Percentiles rank a stretch among this genome's conserved stretches.
Evolutionary conservation across 2,888 invertebrate genomes (phyloP).

Genomic region (Diadegma fenestrale): DNA sequence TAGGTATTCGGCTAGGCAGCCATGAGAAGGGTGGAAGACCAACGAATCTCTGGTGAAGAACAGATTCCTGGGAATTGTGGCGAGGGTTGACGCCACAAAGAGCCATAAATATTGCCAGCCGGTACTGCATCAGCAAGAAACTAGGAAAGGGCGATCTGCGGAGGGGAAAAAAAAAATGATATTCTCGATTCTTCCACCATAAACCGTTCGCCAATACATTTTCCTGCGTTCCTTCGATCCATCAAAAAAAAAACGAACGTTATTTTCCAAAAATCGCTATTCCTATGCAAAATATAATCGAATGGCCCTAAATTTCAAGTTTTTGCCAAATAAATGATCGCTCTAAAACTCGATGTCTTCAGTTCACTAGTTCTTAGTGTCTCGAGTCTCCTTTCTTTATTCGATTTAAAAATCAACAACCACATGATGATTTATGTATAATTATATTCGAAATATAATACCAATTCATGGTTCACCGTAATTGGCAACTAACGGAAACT

Average conservation of each 20-base stretch:
- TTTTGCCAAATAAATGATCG: not conserved
- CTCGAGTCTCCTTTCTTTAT: not conserved
- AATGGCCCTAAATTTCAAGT: not conserved
- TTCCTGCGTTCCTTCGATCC: not conserved
- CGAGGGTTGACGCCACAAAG: conserved; percentile 63
- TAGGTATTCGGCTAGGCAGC: not conserved
- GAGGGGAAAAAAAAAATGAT: conserved; percentile 14
- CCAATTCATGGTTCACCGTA: not conserved
- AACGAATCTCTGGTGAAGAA: conserved; percentile 25
- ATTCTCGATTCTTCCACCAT: conserved; percentile 16
- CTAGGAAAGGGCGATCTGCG: conserved; percentile 7
- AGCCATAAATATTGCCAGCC: conserved; percentile 60
- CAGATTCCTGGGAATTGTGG: conserved; percentile 46
- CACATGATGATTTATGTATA: not conserved
- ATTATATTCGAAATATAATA: not conserved
- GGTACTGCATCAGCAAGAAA: conserved; percentile 50
- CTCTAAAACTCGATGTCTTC: not conserved
- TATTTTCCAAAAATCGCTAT: not conserved
- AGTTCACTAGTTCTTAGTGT: not conserved
- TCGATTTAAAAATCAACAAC: not conserved
- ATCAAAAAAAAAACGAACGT: not conserved
- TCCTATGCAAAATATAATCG: not conserved
- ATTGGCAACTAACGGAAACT: not conserved
- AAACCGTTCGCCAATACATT: conserved; percentile 23
- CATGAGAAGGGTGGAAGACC: not conserved